Percentiles rank a stretch among this genome's conserved stretches.
These are phyloP conservation scores for Corella eumyota DNA, from an alignment of 23 tunicate species.

Conservation along the genomic window DNA sequence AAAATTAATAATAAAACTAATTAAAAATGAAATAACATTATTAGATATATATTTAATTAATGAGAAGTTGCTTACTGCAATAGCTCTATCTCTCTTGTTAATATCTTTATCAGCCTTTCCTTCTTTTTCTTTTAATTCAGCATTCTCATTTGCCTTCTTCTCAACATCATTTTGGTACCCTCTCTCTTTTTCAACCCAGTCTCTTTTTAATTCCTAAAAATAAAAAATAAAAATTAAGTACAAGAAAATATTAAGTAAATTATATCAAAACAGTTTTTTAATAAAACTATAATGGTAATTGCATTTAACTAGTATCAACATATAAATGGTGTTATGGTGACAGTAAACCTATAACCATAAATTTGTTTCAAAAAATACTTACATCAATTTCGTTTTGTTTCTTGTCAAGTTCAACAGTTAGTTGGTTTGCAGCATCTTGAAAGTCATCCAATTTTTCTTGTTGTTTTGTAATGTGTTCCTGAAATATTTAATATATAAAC, in stretches of 20 bases:
- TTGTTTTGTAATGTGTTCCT: slow-evolving; percentile 89
- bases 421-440: slow-evolving; percentile 77
- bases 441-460: slow-evolving; percentile 83
- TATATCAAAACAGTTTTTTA: neutral
- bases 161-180: slow-evolving; percentile 19
- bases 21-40: too few relatives aligned
- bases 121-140: slow-evolving; percentile 13
- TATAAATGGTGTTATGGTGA: too few relatives aligned
- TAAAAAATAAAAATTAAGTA: neutral
- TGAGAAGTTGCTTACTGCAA: slow-evolving; percentile 41
- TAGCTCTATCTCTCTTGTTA: slow-evolving; percentile 70
- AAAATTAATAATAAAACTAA: too few relatives aligned
- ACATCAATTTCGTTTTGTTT: slow-evolving; percentile 69
- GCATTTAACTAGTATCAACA: too few relatives aligned
- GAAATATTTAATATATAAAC: neutral
- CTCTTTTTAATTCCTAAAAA: slow-evolving; percentile 58
- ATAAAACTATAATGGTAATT: neutral
- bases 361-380: too few relatives aligned
- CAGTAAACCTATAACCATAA: too few relatives aligned
- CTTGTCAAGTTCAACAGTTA: slow-evolving; percentile 81
- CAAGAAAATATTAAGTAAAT: neutral
- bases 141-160: slow-evolving; percentile 13
- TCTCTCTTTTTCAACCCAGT: slow-evolving; percentile 48
- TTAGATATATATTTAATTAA: too few relatives aligned
- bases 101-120: slow-evolving; percentile 12